Evolutionary conservation across 2,797 vertebrate genomes (phyloP).

Genomic region (Nannoperca australis): DNA sequence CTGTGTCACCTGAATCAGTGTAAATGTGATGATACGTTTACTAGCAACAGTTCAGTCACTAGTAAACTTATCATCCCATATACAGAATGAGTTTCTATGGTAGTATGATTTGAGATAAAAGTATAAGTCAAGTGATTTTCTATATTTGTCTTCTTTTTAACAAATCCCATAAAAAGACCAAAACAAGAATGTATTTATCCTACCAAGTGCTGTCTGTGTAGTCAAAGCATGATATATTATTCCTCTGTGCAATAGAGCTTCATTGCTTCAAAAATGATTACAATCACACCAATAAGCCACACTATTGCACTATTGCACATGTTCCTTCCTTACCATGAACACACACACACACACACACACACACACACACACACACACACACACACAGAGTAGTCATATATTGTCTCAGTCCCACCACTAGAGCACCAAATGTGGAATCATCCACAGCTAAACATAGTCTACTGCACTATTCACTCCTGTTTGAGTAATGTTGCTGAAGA

Average conservation of each 20-base stretch:
- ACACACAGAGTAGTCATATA: background rate
- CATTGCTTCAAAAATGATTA: background rate
- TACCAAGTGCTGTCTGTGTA: background rate
- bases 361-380: background rate
- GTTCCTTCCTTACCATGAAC: background rate
- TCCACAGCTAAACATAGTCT: too few relatives aligned
- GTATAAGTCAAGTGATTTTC: background rate
- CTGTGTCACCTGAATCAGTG: background rate
- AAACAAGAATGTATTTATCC: background rate
- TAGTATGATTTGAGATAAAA: background rate
- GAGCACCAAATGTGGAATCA: too few relatives aligned
- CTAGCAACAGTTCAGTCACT: background rate
- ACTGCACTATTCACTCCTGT: background rate
- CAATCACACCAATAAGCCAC: background rate
- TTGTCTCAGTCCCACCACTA: background rate
- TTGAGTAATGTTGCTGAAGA: background rate
- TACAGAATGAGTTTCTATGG: background rate
- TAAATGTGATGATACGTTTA: background rate
- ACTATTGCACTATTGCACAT: background rate
- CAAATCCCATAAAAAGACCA: background rate
- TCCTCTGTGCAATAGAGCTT: background rate
- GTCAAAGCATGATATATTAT: background rate
- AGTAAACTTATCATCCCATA: background rate
- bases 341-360: background rate
- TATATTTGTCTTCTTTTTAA: background rate